These are phyloP conservation scores for Saguinus imperator DNA, from an alignment of 2,113 vertebrate species.

Conservation along the genomic window DNA sequence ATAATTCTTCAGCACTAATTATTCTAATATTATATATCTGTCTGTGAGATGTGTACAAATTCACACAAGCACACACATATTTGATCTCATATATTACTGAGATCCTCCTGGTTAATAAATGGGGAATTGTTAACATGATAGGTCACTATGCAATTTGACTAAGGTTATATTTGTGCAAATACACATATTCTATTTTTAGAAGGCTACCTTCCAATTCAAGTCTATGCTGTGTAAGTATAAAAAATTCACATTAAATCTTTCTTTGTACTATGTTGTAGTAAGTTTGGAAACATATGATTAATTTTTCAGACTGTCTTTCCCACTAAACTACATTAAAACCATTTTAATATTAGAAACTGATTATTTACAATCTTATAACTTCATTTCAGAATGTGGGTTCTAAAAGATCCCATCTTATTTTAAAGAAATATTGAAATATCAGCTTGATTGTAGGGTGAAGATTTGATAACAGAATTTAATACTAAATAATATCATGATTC, in stretches of 20 bases:
- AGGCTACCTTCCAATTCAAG: slow-evolving; percentile 77
- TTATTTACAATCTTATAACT: background rate
- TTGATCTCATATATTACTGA: slow-evolving; percentile 52
- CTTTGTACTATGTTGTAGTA: slow-evolving; percentile 52
- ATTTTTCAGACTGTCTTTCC: slow-evolving; percentile 63
- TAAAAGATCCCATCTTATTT: background rate
- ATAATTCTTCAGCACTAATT: slow-evolving; percentile 62
- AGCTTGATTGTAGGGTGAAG: background rate
- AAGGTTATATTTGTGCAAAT: slow-evolving; percentile 73
- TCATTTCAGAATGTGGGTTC: background rate
- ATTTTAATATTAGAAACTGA: slow-evolving; percentile 5
- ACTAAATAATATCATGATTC: background rate
- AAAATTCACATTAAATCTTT: slow-evolving; percentile 74
- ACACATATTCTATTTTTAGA: slow-evolving; percentile 77
- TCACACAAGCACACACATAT: background rate
- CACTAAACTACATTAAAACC: slow-evolving; percentile 38
- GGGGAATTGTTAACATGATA: slow-evolving; percentile 21
- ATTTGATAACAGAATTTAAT: background rate
- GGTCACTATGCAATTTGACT: slow-evolving; percentile 69
- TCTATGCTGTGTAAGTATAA: slow-evolving; percentile 54
- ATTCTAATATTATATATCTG: slow-evolving; percentile 61
- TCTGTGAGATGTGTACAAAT: slow-evolving; percentile 46
- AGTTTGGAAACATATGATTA: slow-evolving; percentile 54
- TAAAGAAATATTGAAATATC: slow-evolving; percentile 12
- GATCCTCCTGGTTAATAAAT: slow-evolving; percentile 67